These are phyloP conservation scores for Ophioderma brevispina DNA, from an alignment of 35 echinoderm and acorn worm species.

Conservation along the genomic window DNA sequence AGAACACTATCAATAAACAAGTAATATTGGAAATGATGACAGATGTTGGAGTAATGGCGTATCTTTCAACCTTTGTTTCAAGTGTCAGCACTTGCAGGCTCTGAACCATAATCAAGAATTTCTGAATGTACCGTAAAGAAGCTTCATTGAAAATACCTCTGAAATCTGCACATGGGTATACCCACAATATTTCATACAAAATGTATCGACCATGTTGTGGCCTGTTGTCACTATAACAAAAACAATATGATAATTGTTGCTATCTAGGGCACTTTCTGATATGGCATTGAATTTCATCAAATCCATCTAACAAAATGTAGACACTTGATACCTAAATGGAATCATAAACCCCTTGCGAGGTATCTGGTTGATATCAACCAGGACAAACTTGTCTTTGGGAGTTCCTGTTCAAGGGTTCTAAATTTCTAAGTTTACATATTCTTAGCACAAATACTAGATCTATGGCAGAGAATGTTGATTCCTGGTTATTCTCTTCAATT, in stretches of 20 bases:
- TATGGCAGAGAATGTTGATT: not conserved
- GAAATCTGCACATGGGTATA: not conserved
- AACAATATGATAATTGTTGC: not conserved
- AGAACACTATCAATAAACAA: not conserved
- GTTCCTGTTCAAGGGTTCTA: not conserved
- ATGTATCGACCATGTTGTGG: not conserved
- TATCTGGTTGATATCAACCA: not conserved
- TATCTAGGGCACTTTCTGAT: not conserved
- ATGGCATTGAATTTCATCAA: not conserved
- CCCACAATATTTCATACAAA: not conserved
- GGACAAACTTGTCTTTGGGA: not conserved
- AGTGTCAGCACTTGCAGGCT: no score
- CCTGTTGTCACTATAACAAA: slow-evolving; percentile 15
- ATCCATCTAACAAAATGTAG: slow-evolving; percentile 12
- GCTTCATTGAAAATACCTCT: not conserved
- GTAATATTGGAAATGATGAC: not conserved
- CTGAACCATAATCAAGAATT: not conserved
- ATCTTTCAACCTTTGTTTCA: not conserved
- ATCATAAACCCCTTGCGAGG: not conserved
- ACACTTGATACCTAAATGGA: not conserved
- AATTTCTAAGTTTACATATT: not conserved
- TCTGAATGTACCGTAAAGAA: not conserved
- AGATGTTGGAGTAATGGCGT: not conserved
- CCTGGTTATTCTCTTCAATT: not conserved
- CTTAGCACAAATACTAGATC: slow-evolving; percentile 9